A percentile compares a stretch with the other conserved stretches of the same genome.
phyloP scores from a whole-genome alignment of 2,113 vertebrate genomes.

The Thinocorus orbignyianus region DNA sequence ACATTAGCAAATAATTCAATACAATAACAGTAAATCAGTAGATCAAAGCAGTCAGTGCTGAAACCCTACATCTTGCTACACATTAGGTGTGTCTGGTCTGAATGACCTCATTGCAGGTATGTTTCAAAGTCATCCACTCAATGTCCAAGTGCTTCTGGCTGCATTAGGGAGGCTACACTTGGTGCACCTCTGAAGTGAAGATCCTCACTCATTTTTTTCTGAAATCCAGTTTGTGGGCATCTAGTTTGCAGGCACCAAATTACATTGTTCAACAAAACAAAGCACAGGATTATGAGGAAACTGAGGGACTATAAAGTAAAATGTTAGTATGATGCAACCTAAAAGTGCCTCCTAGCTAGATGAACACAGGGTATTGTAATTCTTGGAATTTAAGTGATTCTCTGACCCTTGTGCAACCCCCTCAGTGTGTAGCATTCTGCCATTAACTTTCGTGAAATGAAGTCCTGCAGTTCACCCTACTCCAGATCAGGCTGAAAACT shows the following conservation, averaged over 20 bases:
- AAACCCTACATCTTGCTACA: background rate
- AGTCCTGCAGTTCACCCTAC: background rate
- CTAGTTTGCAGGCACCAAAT: background rate
- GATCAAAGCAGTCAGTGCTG: background rate
- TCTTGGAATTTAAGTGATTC: background rate
- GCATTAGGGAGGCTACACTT: background rate
- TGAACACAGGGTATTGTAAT: background rate
- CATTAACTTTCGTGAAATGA: background rate
- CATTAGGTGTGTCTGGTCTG: background rate
- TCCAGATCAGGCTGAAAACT: background rate
- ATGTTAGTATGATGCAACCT: background rate
- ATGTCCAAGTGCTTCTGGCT: background rate
- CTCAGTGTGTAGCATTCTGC: background rate
- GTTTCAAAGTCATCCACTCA: background rate
- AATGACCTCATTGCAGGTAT: background rate
- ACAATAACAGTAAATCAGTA: background rate
- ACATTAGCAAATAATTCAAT: conserved; percentile 17
- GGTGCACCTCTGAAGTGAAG: background rate
- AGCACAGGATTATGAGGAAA: background rate
- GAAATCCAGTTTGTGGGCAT: background rate
- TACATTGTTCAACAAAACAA: background rate
- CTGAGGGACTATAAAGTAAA: background rate
- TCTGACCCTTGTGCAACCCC: background rate
- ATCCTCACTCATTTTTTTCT: background rate
- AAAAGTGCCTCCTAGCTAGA: background rate